Evolutionary conservation across 2,797 vertebrate species (phyloP), one percentile per base, ranked within the genome.

Genomic region (Tapera naevia): DNA sequence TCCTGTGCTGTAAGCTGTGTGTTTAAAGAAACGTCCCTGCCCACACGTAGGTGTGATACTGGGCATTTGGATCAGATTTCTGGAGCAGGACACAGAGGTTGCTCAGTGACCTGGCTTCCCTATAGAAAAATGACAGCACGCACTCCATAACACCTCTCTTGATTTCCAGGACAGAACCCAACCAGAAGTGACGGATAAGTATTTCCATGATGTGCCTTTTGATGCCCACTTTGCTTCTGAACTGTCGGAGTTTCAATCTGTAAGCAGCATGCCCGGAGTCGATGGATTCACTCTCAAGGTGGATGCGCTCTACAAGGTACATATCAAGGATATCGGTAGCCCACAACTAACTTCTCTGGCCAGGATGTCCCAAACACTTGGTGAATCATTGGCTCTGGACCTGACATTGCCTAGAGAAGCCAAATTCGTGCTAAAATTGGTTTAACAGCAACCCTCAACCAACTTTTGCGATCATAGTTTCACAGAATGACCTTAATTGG

Each of bases 271-370:
- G 98, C 99, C 99, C 0, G 99, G 99, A 3, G 98, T 99, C 7
- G 99, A 99, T 14, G 99, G 99, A 53, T 99, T 99, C 61, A 99
- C 98, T 12, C 99, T 99, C 98, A 99, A 99, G 96, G 99, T 99
- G 5, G 99, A 99, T 18, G 99, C 99, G 13, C 98, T 99, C 57
- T 99, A 99, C 75, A 99, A 99, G 98, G 99, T 99, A 61, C 0
- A 88, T 88, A 50, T 72, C 43, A 4, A 15, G 23, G 21, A 16
- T 22, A 19, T 3, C 7, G 0, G 10, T 8, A 61, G 43, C 24
- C 43, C 11, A 7, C 24, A 56, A n/a, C 6, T 7, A 35, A 32
- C 28, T 67, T 37, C 30, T 43, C 19, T 54, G 32, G 9, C 54
- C 69, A 54, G 12, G n/a, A 35, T 8, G 13, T 43, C 28, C 53